phyloP scores from a whole-genome alignment of 2,888 invertebrate genomes.

The Sphinx pinastri region DNA sequence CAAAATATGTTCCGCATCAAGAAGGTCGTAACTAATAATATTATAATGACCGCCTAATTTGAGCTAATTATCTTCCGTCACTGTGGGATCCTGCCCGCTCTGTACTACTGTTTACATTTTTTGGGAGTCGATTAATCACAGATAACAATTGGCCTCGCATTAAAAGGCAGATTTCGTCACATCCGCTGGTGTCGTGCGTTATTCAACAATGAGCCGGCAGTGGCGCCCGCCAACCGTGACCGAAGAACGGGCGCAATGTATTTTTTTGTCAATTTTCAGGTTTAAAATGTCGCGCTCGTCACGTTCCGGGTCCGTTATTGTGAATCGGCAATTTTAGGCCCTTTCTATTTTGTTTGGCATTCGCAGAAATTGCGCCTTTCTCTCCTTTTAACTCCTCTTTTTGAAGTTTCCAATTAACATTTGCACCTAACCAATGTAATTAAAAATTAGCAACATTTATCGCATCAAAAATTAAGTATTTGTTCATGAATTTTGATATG shows the following conservation, averaged over 20 bases:
- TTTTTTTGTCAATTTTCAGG: constrained; percentile 38
- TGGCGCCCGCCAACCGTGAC: constrained; percentile 39
- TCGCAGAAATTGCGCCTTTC: not conserved
- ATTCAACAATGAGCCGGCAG: constrained; percentile 38
- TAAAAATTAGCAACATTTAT: too few species aligned
- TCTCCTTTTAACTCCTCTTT: not conserved
- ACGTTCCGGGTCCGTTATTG: constrained; percentile 41
- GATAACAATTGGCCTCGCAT: constrained; percentile 29
- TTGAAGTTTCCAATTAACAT: too few species aligned
- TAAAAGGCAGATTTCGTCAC: constrained; percentile 48
- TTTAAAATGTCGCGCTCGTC: constrained; percentile 39
- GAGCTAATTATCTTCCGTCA: not conserved
- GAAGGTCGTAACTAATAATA: not conserved
- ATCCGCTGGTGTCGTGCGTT: constrained; percentile 47
- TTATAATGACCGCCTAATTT: not conserved
- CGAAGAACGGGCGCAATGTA: constrained; percentile 27
- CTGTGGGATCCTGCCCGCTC: not conserved
- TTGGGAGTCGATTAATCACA: constrained; percentile 19
- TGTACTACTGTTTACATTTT: constrained; percentile 18
- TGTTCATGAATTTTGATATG: too few species aligned
- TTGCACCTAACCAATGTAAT: too few species aligned
- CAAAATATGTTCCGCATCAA: not conserved
- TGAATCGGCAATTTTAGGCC: constrained; percentile 14
- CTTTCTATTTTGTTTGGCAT: constrained; percentile 9
- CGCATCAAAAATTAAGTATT: too few species aligned